Evolutionary conservation across 2,797 vertebrate species (phyloP).

Genomic region (Platyrinchus mystaceus): DNA sequence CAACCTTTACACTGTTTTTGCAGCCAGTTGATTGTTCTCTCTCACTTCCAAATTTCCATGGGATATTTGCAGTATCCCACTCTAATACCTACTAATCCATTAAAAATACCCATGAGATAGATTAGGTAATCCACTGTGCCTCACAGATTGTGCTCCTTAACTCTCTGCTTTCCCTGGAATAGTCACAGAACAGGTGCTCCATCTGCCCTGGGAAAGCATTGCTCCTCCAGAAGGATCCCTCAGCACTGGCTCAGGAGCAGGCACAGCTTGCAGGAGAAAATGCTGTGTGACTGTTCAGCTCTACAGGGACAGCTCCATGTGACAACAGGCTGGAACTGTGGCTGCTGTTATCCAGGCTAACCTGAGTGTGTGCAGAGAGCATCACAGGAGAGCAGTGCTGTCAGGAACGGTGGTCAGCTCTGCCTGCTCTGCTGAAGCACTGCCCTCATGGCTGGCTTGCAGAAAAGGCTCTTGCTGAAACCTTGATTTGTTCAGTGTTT

Average conservation of each 20-base stretch:
- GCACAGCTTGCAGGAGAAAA: conserved; percentile 14
- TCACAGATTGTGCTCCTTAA: conserved; percentile 19
- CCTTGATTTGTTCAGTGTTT: background rate
- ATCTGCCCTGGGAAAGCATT: background rate
- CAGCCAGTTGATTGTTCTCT: conserved; percentile 46
- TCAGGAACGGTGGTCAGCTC: background rate
- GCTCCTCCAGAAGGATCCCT: background rate
- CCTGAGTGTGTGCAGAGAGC: background rate
- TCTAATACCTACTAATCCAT: conserved; percentile 57
- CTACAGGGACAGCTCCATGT: background rate
- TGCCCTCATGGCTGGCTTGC: background rate
- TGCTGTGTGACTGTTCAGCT: background rate
- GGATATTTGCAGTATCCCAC: conserved; percentile 46
- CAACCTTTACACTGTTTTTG: conserved; percentile 28
- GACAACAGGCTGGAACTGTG: background rate
- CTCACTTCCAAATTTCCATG: conserved; percentile 56
- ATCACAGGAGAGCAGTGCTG: background rate
- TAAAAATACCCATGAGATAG: conserved; percentile 46
- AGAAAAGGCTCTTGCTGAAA: background rate
- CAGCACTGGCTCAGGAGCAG: background rate
- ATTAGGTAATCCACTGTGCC: conserved; percentile 39
- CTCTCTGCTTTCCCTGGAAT: background rate
- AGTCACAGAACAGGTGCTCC: background rate
- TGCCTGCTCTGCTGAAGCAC: background rate
- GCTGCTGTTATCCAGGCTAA: background rate